These are phyloP conservation scores for Protodeltote pygarga DNA, from an alignment of 2,888 invertebrate genomes.

Conservation along the genomic window DNA sequence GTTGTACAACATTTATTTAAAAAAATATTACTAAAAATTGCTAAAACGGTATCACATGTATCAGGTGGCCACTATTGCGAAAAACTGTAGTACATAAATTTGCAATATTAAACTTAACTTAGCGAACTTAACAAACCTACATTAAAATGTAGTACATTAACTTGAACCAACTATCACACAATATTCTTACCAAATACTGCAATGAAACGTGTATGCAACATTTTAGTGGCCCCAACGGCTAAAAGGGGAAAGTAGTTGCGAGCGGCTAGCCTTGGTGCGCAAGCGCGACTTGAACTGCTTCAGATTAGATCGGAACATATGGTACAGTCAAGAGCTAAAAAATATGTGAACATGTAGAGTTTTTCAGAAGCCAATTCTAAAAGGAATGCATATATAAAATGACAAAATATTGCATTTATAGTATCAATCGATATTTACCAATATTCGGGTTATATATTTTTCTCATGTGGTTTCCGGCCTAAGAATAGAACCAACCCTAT, in stretches of 20 bases:
- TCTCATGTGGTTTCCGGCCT: no score
- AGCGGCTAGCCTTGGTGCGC: slow-evolving; percentile 76
- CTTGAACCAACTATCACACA: not conserved
- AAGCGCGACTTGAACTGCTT: slow-evolving; percentile 47
- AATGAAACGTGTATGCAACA: slow-evolving; percentile 46
- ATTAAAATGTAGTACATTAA: slow-evolving; percentile 4
- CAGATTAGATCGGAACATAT: slow-evolving; percentile 56
- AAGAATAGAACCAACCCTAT: no score
- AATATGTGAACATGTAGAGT: no score
- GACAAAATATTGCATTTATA: no score
- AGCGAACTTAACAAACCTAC: slow-evolving; percentile 1
- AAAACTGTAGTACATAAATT: slow-evolving; percentile 16
- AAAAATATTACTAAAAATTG: no score
- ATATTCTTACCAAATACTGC: slow-evolving; percentile 16
- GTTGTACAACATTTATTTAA: no score
- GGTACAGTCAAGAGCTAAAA: no score
- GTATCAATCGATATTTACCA: no score
- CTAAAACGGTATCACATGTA: no score
- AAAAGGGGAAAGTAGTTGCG: slow-evolving; percentile 75
- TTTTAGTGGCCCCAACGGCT: slow-evolving; percentile 56
- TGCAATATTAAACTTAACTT: slow-evolving; percentile 8
- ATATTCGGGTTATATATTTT: no score
- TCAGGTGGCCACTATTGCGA: slow-evolving; percentile 13
- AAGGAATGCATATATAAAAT: no score
- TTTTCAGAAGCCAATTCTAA: no score